Evolutionary conservation across 2,888 invertebrate genomes (phyloP).

Genomic region (Xiphydria camelus): DNA sequence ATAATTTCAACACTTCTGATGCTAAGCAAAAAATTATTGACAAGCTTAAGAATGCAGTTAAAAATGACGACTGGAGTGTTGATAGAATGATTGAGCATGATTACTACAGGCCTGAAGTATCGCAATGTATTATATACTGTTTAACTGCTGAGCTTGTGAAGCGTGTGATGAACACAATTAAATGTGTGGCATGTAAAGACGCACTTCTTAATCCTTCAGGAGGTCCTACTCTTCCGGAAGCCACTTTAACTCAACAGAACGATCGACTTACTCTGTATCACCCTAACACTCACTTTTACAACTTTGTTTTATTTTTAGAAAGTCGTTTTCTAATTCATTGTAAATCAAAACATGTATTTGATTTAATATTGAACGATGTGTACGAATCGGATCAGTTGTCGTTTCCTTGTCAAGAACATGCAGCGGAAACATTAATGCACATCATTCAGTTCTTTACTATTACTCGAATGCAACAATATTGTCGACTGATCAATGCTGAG

Average conservation of each 20-base stretch:
- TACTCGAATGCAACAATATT: too few species aligned
- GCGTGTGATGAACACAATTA: constrained; percentile 10
- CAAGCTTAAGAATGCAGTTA: constrained; percentile 9
- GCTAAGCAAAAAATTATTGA: constrained; percentile 9
- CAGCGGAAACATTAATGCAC: too few species aligned
- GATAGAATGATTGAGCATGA: constrained; percentile 19
- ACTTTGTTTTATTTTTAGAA: constrained; percentile 15
- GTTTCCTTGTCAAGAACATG: too few species aligned
- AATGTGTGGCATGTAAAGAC: constrained; percentile 13
- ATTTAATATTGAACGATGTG: constrained; percentile 14
- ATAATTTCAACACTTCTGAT: constrained; percentile 13
- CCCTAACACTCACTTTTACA: constrained; percentile 15
- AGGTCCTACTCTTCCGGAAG: constrained; percentile 10
- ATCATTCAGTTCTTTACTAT: too few species aligned
- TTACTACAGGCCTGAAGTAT: constrained; percentile 17
- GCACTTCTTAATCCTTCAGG: constrained; percentile 9
- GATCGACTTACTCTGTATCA: constrained; percentile 8
- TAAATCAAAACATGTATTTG: constrained; percentile 12
- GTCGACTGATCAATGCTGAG: too few species aligned
- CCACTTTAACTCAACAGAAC: constrained; percentile 5
- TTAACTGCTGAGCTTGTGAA: constrained; percentile 14
- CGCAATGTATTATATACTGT: constrained; percentile 17
- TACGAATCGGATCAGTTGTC: too few species aligned
- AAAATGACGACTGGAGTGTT: constrained; percentile 17
- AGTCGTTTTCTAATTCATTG: constrained; percentile 13